Conservation (phyloP, 2,113 vertebrate genomes). For the Melanerpes formicivorus region DNA sequence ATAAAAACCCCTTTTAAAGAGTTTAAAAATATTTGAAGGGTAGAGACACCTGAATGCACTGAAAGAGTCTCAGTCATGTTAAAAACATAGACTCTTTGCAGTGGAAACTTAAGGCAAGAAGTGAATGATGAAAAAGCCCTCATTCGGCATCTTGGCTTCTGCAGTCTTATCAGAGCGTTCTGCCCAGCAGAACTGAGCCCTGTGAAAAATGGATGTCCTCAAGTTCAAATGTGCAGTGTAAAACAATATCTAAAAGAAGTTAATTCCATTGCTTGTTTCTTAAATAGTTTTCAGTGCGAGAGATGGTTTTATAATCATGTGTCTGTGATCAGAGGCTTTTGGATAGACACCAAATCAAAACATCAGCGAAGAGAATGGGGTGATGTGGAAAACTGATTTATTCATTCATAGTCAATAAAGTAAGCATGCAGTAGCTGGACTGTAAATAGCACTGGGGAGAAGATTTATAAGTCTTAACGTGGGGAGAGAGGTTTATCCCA, state of each 20-base stretch:
- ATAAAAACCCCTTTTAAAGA: background rate
- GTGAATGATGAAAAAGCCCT: background rate
- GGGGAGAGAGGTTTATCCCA: slow-evolving; percentile 74
- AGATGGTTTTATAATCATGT: slow-evolving; percentile 72
- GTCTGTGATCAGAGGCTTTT: slow-evolving; percentile 66
- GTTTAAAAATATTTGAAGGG: background rate
- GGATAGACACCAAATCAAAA: slow-evolving; percentile 70
- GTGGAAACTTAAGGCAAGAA: slow-evolving; percentile 2
- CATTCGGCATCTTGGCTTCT: slow-evolving; percentile 53
- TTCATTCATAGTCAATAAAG: slow-evolving; percentile 73
- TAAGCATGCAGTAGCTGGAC: slow-evolving; percentile 75
- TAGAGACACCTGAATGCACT: background rate
- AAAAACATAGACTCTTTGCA: background rate
- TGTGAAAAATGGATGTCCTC: slow-evolving; percentile 45
- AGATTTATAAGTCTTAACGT: slow-evolving; percentile 76
- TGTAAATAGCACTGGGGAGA: slow-evolving; percentile 70
- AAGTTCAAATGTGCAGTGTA: slow-evolving; percentile 58
- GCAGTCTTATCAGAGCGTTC: slow-evolving; percentile 7
- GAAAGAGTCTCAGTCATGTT: background rate
- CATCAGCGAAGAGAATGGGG: slow-evolving; percentile 58
- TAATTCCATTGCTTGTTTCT: slow-evolving; percentile 58
- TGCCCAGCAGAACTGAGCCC: slow-evolving; percentile 24
- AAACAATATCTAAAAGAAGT: slow-evolving; percentile 59
- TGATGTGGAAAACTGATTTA: slow-evolving; percentile 77
- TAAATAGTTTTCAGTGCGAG: slow-evolving; percentile 63